Conservation (phyloP, 2,797 vertebrate genomes). For the Onychomys torridus region DNA sequence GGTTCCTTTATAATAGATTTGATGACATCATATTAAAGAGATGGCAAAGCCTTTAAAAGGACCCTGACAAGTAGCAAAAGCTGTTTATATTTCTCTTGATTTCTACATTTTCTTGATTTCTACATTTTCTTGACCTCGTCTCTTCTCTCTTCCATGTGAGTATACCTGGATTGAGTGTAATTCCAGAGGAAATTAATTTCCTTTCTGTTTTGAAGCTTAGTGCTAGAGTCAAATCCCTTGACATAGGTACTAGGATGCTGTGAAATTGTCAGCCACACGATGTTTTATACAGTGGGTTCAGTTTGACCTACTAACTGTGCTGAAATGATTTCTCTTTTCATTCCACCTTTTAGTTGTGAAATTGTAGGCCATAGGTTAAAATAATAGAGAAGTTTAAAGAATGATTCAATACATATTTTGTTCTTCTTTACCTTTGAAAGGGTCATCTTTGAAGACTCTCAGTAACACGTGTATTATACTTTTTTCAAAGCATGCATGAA, state of each 20-base stretch:
- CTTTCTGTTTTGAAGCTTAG: conserved; percentile 40
- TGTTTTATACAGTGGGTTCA: conserved; percentile 15
- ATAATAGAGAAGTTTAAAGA: conserved; percentile 47
- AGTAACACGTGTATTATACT: not conserved
- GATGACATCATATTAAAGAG: not conserved
- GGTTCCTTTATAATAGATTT: conserved; percentile 29
- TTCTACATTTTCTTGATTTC: conserved; percentile 51
- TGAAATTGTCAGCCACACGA: conserved; percentile 62
- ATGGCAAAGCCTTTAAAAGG: not conserved
- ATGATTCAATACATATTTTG: conserved; percentile 21
- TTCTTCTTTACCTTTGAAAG: not conserved
- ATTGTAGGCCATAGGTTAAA: conserved; percentile 50
- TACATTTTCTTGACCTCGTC: conserved; percentile 36
- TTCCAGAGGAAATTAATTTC: conserved; percentile 71
- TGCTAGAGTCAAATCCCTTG: conserved; percentile 51
- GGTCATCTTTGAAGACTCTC: not conserved
- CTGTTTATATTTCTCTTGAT: not conserved
- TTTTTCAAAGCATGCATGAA: not conserved
- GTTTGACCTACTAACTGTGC: conserved; percentile 68
- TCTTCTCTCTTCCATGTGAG: not conserved
- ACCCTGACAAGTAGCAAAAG: not conserved
- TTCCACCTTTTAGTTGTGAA: not conserved
- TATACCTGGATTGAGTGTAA: conserved; percentile 35
- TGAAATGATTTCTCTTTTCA: conserved; percentile 55
- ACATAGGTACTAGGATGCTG: conserved; percentile 59